Percentiles rank a stretch among this genome's conserved stretches.
These are phyloP conservation scores for Pycnomerus fuliginosus DNA, from an alignment of 2,888 invertebrate genomes.

Conservation along the genomic window DNA sequence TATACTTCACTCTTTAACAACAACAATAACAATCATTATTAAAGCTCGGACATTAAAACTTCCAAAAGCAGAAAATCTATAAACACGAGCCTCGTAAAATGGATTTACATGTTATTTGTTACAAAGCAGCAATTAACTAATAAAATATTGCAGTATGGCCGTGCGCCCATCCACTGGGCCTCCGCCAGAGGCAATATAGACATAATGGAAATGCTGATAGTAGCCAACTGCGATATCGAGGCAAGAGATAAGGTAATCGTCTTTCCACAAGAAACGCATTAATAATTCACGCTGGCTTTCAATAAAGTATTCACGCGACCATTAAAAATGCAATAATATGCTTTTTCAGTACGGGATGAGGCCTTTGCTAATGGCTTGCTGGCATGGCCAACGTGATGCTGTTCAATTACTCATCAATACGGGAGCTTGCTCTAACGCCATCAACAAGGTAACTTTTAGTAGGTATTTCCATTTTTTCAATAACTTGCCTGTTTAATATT, in stretches of 20 bases:
- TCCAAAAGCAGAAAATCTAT: too few species aligned
- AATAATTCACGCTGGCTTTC: too few species aligned
- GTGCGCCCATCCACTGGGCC: conserved; percentile 75
- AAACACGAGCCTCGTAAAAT: too few species aligned
- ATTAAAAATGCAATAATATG: too few species aligned
- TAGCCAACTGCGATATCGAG: conserved; percentile 73
- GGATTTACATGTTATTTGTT: too few species aligned
- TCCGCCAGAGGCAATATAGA: conserved; percentile 71
- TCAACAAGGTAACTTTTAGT: conserved; percentile 62
- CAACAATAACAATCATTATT: too few species aligned
- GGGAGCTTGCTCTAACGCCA: conserved; percentile 68
- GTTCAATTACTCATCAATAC: conserved; percentile 67
- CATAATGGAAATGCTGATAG: conserved; percentile 68
- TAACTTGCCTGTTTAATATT: too few species aligned
- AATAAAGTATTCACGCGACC: too few species aligned
- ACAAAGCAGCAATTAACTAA: not conserved
- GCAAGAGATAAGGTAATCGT: conserved; percentile 67
- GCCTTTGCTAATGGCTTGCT: conserved; percentile 71
- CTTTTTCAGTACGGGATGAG: conserved; percentile 69
- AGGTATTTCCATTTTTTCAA: too few species aligned
- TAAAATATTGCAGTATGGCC: conserved; percentile 60
- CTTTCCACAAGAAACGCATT: too few species aligned
- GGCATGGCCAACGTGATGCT: conserved; percentile 72
- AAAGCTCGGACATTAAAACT: too few species aligned
- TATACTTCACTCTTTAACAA: too few species aligned